A percentile compares a stretch with the other conserved stretches of the same genome.
phyloP scores from a whole-genome alignment of 1,140 invertebrate species.

The Andrena cerasifolii region DNA sequence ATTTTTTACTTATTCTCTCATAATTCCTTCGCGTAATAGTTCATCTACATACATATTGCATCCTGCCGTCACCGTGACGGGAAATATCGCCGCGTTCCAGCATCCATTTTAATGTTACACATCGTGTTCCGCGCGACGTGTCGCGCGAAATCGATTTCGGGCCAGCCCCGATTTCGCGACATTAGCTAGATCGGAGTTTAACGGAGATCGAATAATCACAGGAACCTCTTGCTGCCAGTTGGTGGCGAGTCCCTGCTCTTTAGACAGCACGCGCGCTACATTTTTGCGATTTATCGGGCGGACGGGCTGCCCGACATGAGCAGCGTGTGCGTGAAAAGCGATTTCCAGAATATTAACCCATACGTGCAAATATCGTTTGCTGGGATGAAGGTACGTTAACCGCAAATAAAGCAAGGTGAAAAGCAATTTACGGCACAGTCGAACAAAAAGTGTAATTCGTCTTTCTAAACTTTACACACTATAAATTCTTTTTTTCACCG shows the following conservation, averaged over 20 bases:
- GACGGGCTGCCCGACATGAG: conserved; percentile 85
- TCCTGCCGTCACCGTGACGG: no score
- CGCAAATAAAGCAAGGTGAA: neutral
- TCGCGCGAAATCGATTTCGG: conserved; percentile 5
- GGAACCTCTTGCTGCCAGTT: conserved; percentile 88
- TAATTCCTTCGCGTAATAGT: neutral
- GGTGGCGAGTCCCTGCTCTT: conserved; percentile 84
- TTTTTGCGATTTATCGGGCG: conserved; percentile 86
- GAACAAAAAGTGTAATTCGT: no score
- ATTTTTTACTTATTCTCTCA: neutral
- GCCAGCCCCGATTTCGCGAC: neutral
- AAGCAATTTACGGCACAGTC: no score
- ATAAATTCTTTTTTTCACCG: no score
- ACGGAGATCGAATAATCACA: conserved; percentile 71
- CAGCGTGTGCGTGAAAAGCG: conserved; percentile 74
- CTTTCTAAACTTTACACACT: no score
- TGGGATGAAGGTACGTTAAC: conserved; percentile 83
- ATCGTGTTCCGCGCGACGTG: neutral
- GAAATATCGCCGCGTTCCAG: neutral
- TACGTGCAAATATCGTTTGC: conserved; percentile 86
- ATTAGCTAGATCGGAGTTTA: neutral
- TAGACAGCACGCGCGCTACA: conserved; percentile 85
- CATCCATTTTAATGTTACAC: conserved; percentile 3
- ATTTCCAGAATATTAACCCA: conserved; percentile 84
- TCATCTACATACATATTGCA: neutral